A percentile compares a stretch with the other conserved stretches of the same genome.
Conservation (phyloP, 2,888 invertebrate species). For the Andrena fulva region DNA sequence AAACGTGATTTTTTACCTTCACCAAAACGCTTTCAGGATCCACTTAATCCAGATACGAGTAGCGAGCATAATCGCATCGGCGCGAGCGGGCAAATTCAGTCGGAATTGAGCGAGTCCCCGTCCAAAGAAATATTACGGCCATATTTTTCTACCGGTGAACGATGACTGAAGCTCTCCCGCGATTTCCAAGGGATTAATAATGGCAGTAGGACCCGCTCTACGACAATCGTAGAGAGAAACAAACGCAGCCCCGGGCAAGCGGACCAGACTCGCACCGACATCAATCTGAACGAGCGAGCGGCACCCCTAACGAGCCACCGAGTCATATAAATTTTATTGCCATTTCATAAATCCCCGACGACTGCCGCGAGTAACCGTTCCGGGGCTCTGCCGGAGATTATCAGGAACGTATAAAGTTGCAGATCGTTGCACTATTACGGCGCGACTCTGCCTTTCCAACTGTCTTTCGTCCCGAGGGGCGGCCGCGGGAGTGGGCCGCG, state of each 20-base stretch:
- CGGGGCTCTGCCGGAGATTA: constrained; percentile 68
- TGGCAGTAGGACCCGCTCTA: constrained; percentile 59
- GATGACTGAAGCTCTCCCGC: constrained; percentile 64
- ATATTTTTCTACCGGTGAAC: constrained; percentile 60
- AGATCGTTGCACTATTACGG: constrained; percentile 58
- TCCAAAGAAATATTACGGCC: constrained; percentile 61
- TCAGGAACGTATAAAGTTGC: constrained; percentile 73
- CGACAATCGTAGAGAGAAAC: constrained; percentile 71
- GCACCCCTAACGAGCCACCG: constrained; percentile 78
- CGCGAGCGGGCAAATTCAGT: constrained; percentile 55
- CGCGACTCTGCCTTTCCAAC: constrained; percentile 40
- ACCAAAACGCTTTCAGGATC: constrained; percentile 1
- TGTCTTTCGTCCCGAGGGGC: background rate
- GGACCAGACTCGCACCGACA: constrained; percentile 72
- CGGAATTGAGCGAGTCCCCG: constrained; percentile 54
- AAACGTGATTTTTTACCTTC: background rate
- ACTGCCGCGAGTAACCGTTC: constrained; percentile 74
- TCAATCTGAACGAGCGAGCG: constrained; percentile 75
- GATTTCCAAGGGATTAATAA: constrained; percentile 73
- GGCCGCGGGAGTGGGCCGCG: background rate
- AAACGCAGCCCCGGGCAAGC: constrained; percentile 73
- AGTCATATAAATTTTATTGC: constrained; percentile 82
- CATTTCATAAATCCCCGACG: constrained; percentile 77
- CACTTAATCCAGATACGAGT: constrained; percentile 20
- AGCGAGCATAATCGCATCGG: constrained; percentile 28